phyloP scores from a whole-genome alignment of 2,797 vertebrate species.

The Vultur gryphus region DNA sequence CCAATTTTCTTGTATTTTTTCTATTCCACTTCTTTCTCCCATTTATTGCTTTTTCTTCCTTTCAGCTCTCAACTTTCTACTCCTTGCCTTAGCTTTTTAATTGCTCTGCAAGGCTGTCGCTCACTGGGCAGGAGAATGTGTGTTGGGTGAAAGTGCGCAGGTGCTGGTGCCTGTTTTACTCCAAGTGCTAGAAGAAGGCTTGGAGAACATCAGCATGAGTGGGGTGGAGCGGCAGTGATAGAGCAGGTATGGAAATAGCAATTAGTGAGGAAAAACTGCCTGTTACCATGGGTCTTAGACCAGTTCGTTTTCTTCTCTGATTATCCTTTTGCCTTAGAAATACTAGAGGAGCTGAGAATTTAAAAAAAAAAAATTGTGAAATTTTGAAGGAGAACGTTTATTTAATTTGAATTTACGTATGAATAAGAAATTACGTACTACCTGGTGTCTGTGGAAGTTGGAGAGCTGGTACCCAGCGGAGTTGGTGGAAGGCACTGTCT shows the following conservation, averaged over 20 bases:
- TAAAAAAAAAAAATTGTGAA: not conserved
- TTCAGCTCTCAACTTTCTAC: not conserved
- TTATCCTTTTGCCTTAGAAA: not conserved
- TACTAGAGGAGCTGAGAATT: not conserved
- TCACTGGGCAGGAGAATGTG: not conserved
- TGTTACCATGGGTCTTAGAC: not conserved
- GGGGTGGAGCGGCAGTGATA: not conserved
- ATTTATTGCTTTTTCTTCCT: not conserved
- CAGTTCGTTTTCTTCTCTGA: not conserved
- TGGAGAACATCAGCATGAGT: not conserved
- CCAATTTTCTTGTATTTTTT: not conserved
- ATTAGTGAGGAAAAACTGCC: not conserved
- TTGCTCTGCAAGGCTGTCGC: not conserved
- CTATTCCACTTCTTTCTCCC: not conserved
- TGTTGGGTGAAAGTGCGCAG: not conserved
- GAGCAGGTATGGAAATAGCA: not conserved
- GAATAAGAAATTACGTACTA: not conserved
- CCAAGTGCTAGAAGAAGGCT: not conserved
- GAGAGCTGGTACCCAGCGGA: not conserved
- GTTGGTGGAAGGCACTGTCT: rapidly evolving
- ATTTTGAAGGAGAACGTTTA: not conserved
- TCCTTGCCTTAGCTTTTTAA: not conserved
- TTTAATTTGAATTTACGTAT: not conserved
- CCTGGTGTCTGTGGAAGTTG: not conserved
- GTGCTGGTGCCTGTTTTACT: not conserved